These are phyloP conservation scores for Typhlichthys eigenmanni DNA, from an alignment of 2,797 vertebrate genomes.

Conservation along the genomic window DNA sequence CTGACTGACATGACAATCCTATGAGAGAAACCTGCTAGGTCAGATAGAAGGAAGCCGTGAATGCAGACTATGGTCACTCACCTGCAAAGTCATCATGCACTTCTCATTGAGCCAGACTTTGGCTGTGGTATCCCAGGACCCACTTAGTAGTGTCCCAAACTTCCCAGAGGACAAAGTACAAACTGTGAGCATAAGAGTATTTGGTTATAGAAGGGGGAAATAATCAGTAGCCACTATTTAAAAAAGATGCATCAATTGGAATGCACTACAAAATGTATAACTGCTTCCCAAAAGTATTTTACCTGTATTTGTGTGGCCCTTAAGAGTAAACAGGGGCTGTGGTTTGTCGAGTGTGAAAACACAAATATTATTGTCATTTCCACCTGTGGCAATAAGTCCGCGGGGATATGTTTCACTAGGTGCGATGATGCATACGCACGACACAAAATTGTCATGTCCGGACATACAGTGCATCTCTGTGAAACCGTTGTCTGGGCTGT, in stretches of 20 bases:
- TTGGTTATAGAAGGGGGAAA: neutral
- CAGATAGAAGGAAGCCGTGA: neutral
- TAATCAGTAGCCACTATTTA: neutral
- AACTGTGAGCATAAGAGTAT: constrained; percentile 71
- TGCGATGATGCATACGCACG: constrained; percentile 92
- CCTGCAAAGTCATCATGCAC: constrained; percentile 99
- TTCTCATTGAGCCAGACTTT: constrained; percentile 98
- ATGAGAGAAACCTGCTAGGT: no score
- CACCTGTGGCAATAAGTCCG: constrained; percentile 93
- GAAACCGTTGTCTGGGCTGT: constrained; percentile 86
- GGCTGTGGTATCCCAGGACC: constrained; percentile 97
- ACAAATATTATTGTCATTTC: constrained; percentile 95
- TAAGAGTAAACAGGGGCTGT: constrained; percentile 86
- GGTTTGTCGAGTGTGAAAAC: constrained; percentile 88
- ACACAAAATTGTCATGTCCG: constrained; percentile 94
- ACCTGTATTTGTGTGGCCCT: constrained; percentile 96
- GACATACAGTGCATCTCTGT: constrained; percentile 92
- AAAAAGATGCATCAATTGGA: neutral
- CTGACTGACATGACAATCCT: no score
- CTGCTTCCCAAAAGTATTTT: constrained; percentile 3
- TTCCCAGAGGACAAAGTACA: constrained; percentile 95
- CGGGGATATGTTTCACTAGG: constrained; percentile 89
- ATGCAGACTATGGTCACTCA: constrained; percentile 47
- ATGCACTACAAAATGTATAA: neutral
- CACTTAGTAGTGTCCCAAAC: constrained; percentile 95